These are phyloP conservation scores for Amniataba percoides DNA, from an alignment of 2,797 vertebrate species.

Conservation along the genomic window DNA sequence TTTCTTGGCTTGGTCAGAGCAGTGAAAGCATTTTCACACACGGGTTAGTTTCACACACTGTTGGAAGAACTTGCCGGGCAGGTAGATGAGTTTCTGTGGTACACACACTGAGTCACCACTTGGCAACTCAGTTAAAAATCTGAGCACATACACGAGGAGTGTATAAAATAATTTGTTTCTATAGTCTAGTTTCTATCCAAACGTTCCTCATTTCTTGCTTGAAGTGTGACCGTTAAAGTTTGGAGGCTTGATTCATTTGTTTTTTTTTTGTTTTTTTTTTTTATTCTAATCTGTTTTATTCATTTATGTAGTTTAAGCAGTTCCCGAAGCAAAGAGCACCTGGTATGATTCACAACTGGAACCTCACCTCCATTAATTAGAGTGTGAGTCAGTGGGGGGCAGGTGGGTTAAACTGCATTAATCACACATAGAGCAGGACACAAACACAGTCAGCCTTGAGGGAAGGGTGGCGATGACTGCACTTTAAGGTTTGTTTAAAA, in stretches of 20 bases:
- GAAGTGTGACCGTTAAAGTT: background rate
- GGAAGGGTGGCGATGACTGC: background rate
- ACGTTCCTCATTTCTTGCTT: background rate
- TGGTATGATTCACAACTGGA: slow-evolving; percentile 20
- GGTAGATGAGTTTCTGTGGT: background rate
- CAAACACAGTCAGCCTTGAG: background rate
- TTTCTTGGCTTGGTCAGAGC: background rate
- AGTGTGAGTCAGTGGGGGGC: slow-evolving; percentile 27
- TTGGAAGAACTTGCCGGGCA: background rate
- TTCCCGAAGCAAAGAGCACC: background rate
- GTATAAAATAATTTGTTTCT: background rate
- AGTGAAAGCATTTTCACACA: slow-evolving; percentile 13
- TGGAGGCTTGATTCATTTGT: background rate
- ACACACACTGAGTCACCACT: slow-evolving; percentile 9
- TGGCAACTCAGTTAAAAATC: slow-evolving; percentile 8
- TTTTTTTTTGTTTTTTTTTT: background rate
- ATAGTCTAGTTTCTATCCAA: background rate
- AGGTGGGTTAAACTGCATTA: slow-evolving; percentile 29
- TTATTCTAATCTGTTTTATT: background rate
- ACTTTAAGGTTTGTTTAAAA: background rate
- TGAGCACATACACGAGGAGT: slow-evolving; percentile 7
- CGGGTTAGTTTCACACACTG: no score
- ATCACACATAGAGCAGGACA: slow-evolving; percentile 7
- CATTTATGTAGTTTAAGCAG: slow-evolving; percentile 1
- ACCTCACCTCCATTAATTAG: slow-evolving; percentile 32